phyloP scores from a whole-genome alignment of 2,797 vertebrate species.

The Picus viridis region DNA sequence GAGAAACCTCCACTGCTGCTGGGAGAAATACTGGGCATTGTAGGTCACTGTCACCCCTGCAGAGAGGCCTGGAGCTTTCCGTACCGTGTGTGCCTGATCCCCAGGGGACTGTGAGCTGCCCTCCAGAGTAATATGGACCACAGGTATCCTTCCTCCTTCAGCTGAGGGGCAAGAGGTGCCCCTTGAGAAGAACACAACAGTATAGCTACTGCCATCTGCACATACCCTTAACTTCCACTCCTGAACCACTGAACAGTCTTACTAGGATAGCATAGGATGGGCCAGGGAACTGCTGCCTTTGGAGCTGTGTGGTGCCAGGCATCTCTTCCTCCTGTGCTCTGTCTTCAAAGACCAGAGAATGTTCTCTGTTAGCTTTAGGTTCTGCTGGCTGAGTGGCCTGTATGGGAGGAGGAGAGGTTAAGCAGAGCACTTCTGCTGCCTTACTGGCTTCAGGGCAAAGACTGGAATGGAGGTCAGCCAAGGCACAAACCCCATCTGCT shows the following conservation, averaged over 20 bases:
- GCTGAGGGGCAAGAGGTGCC: background rate
- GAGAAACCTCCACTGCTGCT: conserved; percentile 63
- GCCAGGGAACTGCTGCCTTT: background rate
- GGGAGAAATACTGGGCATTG: conserved; percentile 42
- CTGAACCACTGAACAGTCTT: background rate
- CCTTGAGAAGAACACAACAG: background rate
- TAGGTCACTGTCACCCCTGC: conserved; percentile 58
- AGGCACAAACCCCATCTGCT: conserved; percentile 5
- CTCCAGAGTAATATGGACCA: background rate
- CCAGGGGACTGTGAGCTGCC: conserved; percentile 42
- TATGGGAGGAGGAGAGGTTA: conserved; percentile 34
- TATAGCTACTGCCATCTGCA: conserved; percentile 47
- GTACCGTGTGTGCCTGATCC: conserved; percentile 60
- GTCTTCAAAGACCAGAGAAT: background rate
- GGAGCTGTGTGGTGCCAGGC: background rate
- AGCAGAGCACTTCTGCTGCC: conserved; percentile 10
- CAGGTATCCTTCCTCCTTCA: background rate
- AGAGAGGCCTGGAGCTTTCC: conserved; percentile 36
- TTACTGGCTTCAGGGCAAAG: background rate
- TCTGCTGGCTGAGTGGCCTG: background rate
- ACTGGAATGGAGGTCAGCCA: background rate
- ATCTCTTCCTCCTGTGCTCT: background rate
- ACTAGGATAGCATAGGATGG: background rate
- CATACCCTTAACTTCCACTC: background rate
- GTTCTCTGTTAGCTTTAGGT: background rate